Percentiles rank a stretch among this genome's conserved stretches.
Conservation (phyloP, 2,888 invertebrate species). For the Hirtodrosophila trivittata region DNA sequence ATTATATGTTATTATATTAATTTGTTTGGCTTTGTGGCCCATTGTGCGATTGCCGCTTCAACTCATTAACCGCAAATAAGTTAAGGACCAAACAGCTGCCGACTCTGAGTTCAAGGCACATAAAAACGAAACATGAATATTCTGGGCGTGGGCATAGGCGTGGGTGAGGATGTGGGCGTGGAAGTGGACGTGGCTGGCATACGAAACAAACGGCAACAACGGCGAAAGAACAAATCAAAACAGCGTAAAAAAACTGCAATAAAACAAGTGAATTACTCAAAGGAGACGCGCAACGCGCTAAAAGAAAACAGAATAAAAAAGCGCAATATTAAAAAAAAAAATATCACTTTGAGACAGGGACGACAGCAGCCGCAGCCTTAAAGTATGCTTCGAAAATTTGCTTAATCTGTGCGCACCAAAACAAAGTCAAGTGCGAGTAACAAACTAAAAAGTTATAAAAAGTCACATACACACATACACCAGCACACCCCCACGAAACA, state of each 20-base stretch:
- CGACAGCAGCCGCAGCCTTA: conserved; percentile 11
- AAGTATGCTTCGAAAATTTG: conserved; percentile 60
- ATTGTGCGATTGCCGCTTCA: conserved; percentile 38
- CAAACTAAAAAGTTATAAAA: conserved; percentile 77
- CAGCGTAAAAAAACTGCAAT: conserved; percentile 75
- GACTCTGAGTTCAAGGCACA: conserved; percentile 31
- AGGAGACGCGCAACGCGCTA: conserved; percentile 35
- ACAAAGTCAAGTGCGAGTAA: conserved; percentile 32
- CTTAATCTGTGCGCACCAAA: conserved; percentile 61
- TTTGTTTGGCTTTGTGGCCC: conserved; percentile 25
- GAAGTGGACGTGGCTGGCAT: conserved; percentile 15
- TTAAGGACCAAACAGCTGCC: conserved; percentile 65
- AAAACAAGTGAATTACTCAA: conserved; percentile 70
- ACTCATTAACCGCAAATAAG: conserved; percentile 64
- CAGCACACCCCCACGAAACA: conserved; percentile 7
- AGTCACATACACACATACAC: conserved; percentile 31
- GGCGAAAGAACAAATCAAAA: conserved; percentile 70
- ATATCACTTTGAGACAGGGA: conserved; percentile 54
- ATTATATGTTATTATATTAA: too few species aligned
- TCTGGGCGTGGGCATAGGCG: conserved; percentile 1
- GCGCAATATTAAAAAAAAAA: conserved; percentile 60
- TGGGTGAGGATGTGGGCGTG: conserved; percentile 10
- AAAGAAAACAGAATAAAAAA: conserved; percentile 73
- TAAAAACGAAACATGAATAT: conserved; percentile 52
- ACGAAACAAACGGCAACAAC: conserved; percentile 16